Evolutionary conservation across 2,113 vertebrate species (phyloP).

Genomic region (Trochalopteron elliotii): DNA sequence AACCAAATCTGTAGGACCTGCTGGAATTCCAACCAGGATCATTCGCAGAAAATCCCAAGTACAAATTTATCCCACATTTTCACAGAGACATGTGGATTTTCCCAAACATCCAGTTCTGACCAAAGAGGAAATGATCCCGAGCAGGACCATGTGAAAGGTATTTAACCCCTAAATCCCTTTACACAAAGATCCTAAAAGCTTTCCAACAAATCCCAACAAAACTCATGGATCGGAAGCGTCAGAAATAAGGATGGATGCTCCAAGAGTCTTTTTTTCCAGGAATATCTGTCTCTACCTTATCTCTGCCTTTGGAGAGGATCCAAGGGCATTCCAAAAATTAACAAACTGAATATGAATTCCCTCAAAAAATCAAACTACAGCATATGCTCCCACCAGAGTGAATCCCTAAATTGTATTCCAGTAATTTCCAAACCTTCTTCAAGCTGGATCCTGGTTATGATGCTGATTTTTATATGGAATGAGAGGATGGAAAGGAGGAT

Average conservation of each 20-base stretch:
- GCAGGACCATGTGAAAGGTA: neutral
- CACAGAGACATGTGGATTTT: fast-evolving
- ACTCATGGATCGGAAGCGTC: neutral
- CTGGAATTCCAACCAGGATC: neutral
- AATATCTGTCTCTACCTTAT: neutral
- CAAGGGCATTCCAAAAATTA: neutral
- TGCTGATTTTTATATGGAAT: neutral
- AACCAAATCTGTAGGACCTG: neutral
- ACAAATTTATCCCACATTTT: neutral
- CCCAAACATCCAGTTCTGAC: neutral
- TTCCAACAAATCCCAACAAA: neutral
- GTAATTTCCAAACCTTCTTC: neutral
- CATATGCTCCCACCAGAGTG: neutral
- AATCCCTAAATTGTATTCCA: neutral
- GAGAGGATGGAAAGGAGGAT: neutral
- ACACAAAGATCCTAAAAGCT: neutral
- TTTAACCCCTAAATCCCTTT: neutral
- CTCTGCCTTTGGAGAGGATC: neutral
- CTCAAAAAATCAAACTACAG: neutral
- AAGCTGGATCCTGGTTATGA: neutral
- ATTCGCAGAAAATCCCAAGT: fast-evolving
- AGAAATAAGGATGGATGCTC: neutral
- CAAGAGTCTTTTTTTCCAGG: neutral
- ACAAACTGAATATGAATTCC: neutral
- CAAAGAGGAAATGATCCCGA: neutral